Evolutionary conservation across 1,140 invertebrate genomes (phyloP).

Genomic region (Rhagoletis zephyria): DNA sequence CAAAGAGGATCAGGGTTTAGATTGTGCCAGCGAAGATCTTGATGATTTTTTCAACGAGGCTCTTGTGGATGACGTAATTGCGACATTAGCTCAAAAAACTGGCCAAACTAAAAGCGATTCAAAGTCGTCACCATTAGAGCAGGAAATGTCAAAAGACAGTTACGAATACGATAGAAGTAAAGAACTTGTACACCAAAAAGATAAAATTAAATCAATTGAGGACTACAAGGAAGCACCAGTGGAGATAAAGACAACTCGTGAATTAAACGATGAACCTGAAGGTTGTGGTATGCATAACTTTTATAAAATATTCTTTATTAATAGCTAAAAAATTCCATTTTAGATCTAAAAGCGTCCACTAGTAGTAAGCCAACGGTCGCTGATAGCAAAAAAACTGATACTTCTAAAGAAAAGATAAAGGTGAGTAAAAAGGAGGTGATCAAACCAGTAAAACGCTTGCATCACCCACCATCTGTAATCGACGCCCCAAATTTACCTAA

Average conservation of each 20-base stretch:
- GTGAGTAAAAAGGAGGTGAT: background rate
- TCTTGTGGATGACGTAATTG: slow-evolving; percentile 15
- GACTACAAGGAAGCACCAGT: background rate
- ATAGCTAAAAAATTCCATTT: background rate
- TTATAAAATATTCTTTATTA: background rate
- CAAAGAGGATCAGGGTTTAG: background rate
- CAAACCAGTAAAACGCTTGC: background rate
- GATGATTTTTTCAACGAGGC: slow-evolving; percentile 36
- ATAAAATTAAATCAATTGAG: background rate
- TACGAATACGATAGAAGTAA: background rate
- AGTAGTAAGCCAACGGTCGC: background rate
- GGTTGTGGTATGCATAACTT: background rate
- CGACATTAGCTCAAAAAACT: background rate
- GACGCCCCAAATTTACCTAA: slow-evolving; percentile 61
- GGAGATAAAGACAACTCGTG: background rate
- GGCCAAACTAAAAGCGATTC: background rate
- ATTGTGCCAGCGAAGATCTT: background rate
- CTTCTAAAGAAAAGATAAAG: slow-evolving; percentile 28
- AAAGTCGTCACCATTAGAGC: background rate
- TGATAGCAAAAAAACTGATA: slow-evolving; percentile 20
- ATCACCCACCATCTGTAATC: slow-evolving; percentile 59
- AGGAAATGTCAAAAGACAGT: background rate
- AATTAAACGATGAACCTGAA: background rate
- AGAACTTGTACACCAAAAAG: background rate
- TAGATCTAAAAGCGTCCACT: background rate